phyloP scores from a whole-genome alignment of 1,140 invertebrate species.

The Oryctes rhinoceros region DNA sequence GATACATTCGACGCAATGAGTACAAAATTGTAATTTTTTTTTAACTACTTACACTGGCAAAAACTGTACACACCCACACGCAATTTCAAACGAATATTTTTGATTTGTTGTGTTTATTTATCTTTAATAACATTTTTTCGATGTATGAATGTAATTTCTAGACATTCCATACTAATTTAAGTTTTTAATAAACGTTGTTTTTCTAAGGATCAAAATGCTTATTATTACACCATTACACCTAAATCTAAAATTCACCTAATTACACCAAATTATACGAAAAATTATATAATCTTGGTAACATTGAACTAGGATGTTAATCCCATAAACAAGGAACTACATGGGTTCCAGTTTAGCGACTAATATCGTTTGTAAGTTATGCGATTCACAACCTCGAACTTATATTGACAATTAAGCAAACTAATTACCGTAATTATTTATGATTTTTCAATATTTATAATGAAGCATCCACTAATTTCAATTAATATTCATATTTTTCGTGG shows the following conservation, averaged over 20 bases:
- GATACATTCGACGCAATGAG: not conserved
- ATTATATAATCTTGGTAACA: not conserved
- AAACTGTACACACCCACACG: conserved; percentile 28
- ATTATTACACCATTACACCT: conserved; percentile 25
- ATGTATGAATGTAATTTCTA: conserved; percentile 35
- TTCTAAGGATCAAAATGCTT: conserved; percentile 4
- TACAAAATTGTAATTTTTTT: conserved; percentile 30
- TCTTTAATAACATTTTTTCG: conserved; percentile 24
- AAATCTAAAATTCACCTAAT: not conserved
- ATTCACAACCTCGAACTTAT: too few species aligned
- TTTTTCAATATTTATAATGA: too few species aligned
- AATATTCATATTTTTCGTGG: too few species aligned
- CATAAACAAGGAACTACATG: conserved; percentile 6
- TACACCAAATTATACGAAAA: not conserved
- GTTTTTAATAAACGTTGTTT: conserved; percentile 32
- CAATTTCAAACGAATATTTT: not conserved
- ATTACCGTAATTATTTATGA: too few species aligned
- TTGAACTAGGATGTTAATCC: not conserved
- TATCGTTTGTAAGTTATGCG: too few species aligned
- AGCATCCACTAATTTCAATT: too few species aligned
- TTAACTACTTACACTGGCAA: conserved; percentile 5
- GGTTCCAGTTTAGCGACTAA: not conserved
- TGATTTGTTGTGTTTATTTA: conserved; percentile 25
- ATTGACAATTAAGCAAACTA: too few species aligned
- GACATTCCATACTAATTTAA: conserved; percentile 36